Base-by-base conservation (phyloP, 2,113 vertebrate genomes). In the Callithrix jacchus region DNA sequence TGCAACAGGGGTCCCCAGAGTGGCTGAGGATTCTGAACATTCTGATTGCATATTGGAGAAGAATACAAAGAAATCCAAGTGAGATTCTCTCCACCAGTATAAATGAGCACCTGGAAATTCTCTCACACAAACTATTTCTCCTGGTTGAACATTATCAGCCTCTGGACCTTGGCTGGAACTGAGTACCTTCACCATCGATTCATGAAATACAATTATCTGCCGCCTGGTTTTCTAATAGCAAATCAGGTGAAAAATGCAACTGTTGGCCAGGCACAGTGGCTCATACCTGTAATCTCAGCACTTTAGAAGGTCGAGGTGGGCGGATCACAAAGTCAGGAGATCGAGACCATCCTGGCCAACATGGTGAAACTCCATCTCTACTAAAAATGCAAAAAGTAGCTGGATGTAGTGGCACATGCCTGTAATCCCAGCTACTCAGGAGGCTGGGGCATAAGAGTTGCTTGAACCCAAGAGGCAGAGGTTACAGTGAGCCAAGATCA, bases 121-220 rank as follows among this genome's bases (percentile, higher is more conserved):
- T 87, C 94, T 98, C 98, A 98, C 97, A 97, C 92, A 98, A 96
- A 96, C 98, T 96, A 47, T 98, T 98, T 98, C 77, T 96, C 97
- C 98, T 98, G 97, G 97, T 98, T 98, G 98, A 97, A 98, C 98
- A 98, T 98, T 98, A 98, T 95, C 98, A 98, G 98, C 93, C 97
- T 98, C 98, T 93, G 93, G 94, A 98, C 94, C 97, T 89, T 96
- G 98, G 97, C 97, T 97, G 97, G 98, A 97, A 96, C 85, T 3
- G 4, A 96, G 92, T 93, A 86, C 91, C 90, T 98, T 94, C 76
- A 47, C 93, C 13, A 30, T 97, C 97, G 91, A 93, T 95, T 95
- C 97, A 94, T 95, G 94, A 97, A 97, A 97, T 97, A 97, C 95
- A 98, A 97, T 98, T 97, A 98, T 97, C 96, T 74, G 95, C 97